These are phyloP conservation scores for Hetaerina titia DNA, from an alignment of 2,888 invertebrate species.

Conservation along the genomic window DNA sequence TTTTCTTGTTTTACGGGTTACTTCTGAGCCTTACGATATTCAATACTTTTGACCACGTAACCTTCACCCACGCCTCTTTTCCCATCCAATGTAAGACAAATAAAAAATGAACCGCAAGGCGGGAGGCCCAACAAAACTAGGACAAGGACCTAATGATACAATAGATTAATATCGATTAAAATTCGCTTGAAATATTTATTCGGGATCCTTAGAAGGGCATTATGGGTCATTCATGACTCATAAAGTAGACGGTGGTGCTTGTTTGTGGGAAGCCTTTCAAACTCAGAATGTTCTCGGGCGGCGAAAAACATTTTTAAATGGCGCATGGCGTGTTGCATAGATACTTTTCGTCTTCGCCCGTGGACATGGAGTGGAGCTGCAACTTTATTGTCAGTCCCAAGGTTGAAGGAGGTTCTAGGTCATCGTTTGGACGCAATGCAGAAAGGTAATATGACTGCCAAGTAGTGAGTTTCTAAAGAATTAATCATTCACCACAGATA, in stretches of 20 bases:
- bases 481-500: no score
- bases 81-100: background rate
- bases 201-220: background rate
- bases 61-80: background rate
- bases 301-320: background rate
- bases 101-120: background rate
- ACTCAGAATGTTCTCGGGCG: background rate
- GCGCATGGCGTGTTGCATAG: conserved; percentile 18
- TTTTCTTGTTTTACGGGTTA: background rate
- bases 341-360: background rate
- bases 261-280: background rate
- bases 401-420: background rate
- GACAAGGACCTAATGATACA: conserved; percentile 21
- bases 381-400: background rate
- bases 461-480: no score
- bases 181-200: background rate
- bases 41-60: background rate
- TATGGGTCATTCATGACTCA: background rate
- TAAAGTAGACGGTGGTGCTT: background rate
- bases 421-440: conserved; percentile 23
- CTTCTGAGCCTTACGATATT: conserved; percentile 3
- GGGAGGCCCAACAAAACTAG: background rate
- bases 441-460: background rate
- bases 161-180: conserved; percentile 35
- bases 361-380: background rate